phyloP scores from a whole-genome alignment of 2,888 invertebrate species.

The Apotomis turbidana region DNA sequence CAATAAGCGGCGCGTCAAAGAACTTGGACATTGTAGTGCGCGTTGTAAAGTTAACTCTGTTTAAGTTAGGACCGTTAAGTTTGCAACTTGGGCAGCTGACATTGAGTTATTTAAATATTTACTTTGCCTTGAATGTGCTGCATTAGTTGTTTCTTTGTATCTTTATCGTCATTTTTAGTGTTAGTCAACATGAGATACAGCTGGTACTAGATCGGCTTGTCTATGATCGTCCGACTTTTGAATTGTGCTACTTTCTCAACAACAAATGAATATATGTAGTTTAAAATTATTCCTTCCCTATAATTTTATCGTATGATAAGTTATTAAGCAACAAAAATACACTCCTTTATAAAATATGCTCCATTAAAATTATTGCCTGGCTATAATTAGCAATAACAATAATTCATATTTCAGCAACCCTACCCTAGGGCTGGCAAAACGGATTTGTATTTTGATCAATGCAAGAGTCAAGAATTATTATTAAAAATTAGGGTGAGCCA shows the following conservation, averaged over 20 bases:
- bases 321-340: too few relatives aligned
- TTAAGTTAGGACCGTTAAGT: slow-evolving; percentile 19
- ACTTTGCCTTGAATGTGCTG: neutral
- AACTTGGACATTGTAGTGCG: slow-evolving; percentile 8
- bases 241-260: too few relatives aligned
- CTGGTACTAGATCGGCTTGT: too few relatives aligned
- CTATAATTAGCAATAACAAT: slow-evolving; percentile 32
- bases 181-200: too few relatives aligned
- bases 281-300: neutral
- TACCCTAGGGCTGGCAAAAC: slow-evolving; percentile 41
- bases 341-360: neutral
- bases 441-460: slow-evolving; percentile 38
- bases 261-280: too few relatives aligned
- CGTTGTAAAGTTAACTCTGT: slow-evolving; percentile 1
- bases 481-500: slow-evolving; percentile 40
- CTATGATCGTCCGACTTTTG: too few relatives aligned
- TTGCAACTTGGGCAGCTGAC: slow-evolving; percentile 6
- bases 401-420: slow-evolving; percentile 34
- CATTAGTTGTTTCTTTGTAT: too few relatives aligned
- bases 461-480: slow-evolving; percentile 42
- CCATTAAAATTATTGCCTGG: slow-evolving; percentile 10
- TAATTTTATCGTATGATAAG: neutral
- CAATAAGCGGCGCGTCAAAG: slow-evolving; percentile 33
- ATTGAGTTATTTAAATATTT: slow-evolving; percentile 2
- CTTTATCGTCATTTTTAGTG: too few relatives aligned